phyloP scores from a whole-genome alignment of 2,113 vertebrate species.

The Corythornis vintsioides region DNA sequence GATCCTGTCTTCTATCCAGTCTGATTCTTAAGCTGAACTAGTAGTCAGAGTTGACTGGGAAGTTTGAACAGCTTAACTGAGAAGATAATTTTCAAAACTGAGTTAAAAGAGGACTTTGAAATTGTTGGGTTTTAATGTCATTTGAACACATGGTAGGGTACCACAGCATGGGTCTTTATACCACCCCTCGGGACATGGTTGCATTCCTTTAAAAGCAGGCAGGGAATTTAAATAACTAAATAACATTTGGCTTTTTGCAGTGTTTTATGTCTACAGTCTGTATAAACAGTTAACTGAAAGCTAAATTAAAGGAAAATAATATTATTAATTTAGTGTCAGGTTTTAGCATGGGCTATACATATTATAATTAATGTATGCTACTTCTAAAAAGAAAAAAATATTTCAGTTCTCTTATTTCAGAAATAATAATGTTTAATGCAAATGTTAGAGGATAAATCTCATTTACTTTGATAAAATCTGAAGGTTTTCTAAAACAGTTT shows the following conservation, averaged over 20 bases:
- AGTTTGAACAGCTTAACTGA: not conserved
- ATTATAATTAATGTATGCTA: not conserved
- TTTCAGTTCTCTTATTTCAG: not conserved
- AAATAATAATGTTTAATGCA: not conserved
- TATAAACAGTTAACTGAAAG: not conserved
- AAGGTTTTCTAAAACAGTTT: not conserved
- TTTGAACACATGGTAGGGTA: rapidly evolving
- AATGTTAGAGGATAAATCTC: not conserved
- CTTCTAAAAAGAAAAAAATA: not conserved
- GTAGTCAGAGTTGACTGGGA: not conserved
- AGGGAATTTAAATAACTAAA: not conserved
- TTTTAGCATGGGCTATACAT: not conserved
- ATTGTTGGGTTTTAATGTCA: not conserved
- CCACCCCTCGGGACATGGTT: not conserved
- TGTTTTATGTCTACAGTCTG: not conserved
- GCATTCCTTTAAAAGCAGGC: not conserved
- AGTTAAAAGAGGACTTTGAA: not conserved
- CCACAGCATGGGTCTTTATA: not conserved
- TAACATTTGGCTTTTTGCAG: not conserved
- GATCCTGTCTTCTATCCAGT: not conserved
- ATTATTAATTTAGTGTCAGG: not conserved
- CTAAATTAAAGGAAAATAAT: not conserved
- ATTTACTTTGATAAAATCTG: not conserved
- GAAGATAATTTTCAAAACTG: not conserved
- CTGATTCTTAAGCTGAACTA: not conserved